Evolutionary conservation across 2,797 vertebrate genomes (phyloP).

Genomic region (Novumbra hubbsi): DNA sequence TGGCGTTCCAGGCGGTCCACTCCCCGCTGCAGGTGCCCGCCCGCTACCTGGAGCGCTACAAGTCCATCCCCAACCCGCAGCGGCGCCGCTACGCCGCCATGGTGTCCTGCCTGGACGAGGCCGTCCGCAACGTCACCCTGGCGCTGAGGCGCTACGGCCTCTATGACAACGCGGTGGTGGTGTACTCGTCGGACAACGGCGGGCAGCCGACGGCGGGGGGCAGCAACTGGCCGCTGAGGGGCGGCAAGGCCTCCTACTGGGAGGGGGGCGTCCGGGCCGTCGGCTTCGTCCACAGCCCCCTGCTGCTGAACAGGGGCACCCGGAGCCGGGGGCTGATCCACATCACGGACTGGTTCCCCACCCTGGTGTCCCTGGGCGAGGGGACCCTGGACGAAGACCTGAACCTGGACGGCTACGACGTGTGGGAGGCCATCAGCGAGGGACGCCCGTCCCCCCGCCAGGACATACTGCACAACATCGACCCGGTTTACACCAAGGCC

Average conservation of each 20-base stretch:
- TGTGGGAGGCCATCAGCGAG: slow-evolving; percentile 97
- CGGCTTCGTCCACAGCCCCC: slow-evolving; percentile 94
- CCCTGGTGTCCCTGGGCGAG: slow-evolving; percentile 87
- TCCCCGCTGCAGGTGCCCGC: slow-evolving; percentile 91
- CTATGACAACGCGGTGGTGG: slow-evolving; percentile 89
- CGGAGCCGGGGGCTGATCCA: slow-evolving; percentile 89
- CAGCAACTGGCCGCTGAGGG: slow-evolving; percentile 95
- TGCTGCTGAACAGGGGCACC: slow-evolving; percentile 85
- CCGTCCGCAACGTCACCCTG: slow-evolving; percentile 86
- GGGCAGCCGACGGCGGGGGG: slow-evolving; percentile 91
- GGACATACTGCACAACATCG: slow-evolving; percentile 97
- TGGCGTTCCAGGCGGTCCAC: slow-evolving; percentile 95
- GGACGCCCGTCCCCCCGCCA: slow-evolving; percentile 87
- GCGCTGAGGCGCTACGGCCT: slow-evolving; percentile 87
- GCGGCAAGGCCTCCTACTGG: slow-evolving; percentile 95
- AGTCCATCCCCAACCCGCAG: slow-evolving; percentile 87
- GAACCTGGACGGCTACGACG: slow-evolving; percentile 89
- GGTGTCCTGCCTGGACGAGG: slow-evolving; percentile 94
- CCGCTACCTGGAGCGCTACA: slow-evolving; percentile 88
- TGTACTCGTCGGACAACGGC: slow-evolving; percentile 96
- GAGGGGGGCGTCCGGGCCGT: slow-evolving; percentile 92
- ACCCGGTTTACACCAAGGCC: slow-evolving; percentile 90
- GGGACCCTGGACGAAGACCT: slow-evolving; percentile 88
- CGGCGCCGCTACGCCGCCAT: slow-evolving; percentile 92
- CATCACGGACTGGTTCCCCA: slow-evolving; percentile 98